Evolutionary conservation across 1,140 invertebrate genomes (phyloP).

Genomic region (Diorhabda carinulata): DNA sequence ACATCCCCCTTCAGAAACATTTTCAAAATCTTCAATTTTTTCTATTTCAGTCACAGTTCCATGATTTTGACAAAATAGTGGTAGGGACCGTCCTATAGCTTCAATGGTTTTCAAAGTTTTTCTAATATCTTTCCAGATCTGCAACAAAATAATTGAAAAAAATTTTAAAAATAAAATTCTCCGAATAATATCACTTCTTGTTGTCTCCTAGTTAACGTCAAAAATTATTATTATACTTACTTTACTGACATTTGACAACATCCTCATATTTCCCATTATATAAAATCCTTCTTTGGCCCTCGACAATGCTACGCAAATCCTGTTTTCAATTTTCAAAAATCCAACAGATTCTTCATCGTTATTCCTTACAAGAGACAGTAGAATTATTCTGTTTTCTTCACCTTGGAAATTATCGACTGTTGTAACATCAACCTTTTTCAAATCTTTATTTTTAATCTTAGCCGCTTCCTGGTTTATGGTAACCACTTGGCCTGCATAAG

Average conservation of each 20-base stretch:
- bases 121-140: too few species aligned
- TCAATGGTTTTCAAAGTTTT: too few species aligned
- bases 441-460: constrained; percentile 7
- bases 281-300: constrained; percentile 71
- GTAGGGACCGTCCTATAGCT: too few species aligned
- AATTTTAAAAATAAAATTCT: too few species aligned
- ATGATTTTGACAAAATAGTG: too few species aligned
- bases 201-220: too few species aligned
- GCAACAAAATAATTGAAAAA: too few species aligned
- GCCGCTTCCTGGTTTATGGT: constrained; percentile 42
- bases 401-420: constrained; percentile 83
- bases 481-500: constrained; percentile 64
- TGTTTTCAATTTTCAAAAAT: constrained; percentile 70
- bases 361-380: constrained; percentile 78
- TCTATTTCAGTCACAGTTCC: too few species aligned
- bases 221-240: constrained; percentile 19
- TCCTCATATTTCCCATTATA: constrained; percentile 53
- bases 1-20: too few species aligned
- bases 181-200: too few species aligned
- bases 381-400: constrained; percentile 79
- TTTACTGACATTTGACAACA: constrained; percentile 33
- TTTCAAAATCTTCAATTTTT: too few species aligned
- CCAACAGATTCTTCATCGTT: constrained; percentile 67
- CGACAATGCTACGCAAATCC: constrained; percentile 81
- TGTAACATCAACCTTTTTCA: constrained; percentile 56